Evolutionary conservation across 2,113 vertebrate genomes (phyloP), one percentile per base, ranked within the genome.

Genomic region (Corapipo altera): DNA sequence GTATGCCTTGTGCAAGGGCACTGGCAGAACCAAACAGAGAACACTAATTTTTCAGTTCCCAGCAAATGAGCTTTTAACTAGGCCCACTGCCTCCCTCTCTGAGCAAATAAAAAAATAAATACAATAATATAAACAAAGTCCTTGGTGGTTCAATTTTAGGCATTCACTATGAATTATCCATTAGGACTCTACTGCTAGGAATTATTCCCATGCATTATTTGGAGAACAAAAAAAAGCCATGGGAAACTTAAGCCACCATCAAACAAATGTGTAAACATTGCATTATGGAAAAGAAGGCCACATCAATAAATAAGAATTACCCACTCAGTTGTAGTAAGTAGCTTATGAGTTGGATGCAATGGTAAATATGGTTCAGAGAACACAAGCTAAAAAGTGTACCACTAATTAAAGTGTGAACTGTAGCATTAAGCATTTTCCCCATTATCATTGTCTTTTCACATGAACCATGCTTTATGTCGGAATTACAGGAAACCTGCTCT

Each of bases 1-100:
- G 74, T 85, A 82, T 41, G 44, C n/a, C n/a, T 73, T 88, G 52
- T 88, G 67, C 66, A 89, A 95, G 91, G 91, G 92, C 89, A 57
- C 15, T 49, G 73, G 65, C 73, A 88, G 65, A 87, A 75, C 30
- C 64, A 57, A 89, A 55, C 58, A 66, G 20, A 72, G 51, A 87
- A 78, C 61, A 67, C 28, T 65, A 16, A 49, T 91, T 95, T 92
- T 75, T 91, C 57, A 81, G 0, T 74, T 84, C 59, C 51, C 20
- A 87, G 70, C 30, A 88, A 91, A 77, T 52, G 44, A 89, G 52
- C 28, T 91, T 64, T 84, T 92, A 92, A 58, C 55, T 23, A 65
- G 55, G 51, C 15, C 16, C 62, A 79, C 30, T 75, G 49, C 66
- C 44, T 83, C 55, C 32, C 16, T 51, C 35, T 21, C 39, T 77